phyloP scores from a whole-genome alignment of 2,113 vertebrate genomes.

The Cynoglossus semilaevis region DNA sequence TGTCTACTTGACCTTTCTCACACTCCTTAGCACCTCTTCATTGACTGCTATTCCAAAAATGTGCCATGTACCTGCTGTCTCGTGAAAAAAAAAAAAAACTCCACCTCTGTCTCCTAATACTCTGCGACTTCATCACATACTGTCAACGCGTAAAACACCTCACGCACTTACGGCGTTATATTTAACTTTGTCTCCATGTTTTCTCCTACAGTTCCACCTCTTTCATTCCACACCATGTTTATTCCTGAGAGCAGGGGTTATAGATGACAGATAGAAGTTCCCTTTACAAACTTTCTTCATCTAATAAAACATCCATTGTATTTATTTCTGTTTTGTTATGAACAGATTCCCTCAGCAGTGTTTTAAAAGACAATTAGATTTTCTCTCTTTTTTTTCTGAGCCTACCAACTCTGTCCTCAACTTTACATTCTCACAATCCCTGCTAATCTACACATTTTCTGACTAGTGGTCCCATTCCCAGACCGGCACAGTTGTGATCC shows the following conservation, averaged over 20 bases:
- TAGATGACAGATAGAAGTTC: no score
- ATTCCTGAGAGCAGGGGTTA: no score
- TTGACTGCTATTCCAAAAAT: slow-evolving; percentile 62
- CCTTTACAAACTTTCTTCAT: no score
- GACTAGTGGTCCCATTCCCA: slow-evolving; percentile 65
- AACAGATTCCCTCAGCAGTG: no score
- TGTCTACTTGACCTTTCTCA: slow-evolving; percentile 56
- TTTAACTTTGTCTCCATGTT: not conserved
- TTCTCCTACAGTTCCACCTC: not conserved
- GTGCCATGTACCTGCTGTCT: slow-evolving; percentile 55
- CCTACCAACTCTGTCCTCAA: not conserved
- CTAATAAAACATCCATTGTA: no score
- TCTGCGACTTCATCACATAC: slow-evolving; percentile 7
- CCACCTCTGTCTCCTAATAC: slow-evolving; percentile 17
- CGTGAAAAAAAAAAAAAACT: slow-evolving; percentile 6
- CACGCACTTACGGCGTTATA: not conserved
- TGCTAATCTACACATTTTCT: slow-evolving; percentile 25
- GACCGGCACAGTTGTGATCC: slow-evolving; percentile 67
- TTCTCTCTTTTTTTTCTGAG: no score
- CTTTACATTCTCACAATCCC: slow-evolving; percentile 12
- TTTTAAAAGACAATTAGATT: no score
- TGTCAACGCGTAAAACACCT: not conserved
- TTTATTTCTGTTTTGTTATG: no score
- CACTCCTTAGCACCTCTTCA: slow-evolving; percentile 54
- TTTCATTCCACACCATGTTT: not conserved